Evolutionary conservation across 37 sponge, comb jelly and placozoan species (phyloP).

Genomic region (Cladorhizidae sp.): DNA sequence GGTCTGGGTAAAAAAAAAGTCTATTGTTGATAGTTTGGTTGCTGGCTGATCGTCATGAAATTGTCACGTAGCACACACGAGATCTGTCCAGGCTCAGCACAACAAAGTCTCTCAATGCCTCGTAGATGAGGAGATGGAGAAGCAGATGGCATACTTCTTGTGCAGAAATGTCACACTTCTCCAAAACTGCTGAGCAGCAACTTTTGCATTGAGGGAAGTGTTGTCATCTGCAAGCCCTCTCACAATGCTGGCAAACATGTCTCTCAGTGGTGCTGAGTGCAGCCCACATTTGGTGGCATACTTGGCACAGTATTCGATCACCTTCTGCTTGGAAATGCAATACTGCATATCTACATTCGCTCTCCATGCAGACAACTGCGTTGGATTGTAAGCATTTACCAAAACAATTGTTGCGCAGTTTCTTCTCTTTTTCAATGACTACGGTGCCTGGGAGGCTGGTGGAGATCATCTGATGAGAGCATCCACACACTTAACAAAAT

Average conservation of each 20-base stretch:
- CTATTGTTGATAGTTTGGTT: constrained; percentile 15
- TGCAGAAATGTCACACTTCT: constrained; percentile 18
- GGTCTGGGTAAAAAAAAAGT: constrained; percentile 6
- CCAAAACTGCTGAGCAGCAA: no score
- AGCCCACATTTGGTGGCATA: no score
- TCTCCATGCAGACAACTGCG: no score
- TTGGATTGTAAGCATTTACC: no score
- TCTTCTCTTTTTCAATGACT: no score
- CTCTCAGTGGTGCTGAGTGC: no score
- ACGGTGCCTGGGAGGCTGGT: no score
- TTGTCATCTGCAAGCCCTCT: not conserved
- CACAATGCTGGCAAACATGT: no score
- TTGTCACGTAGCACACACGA: not conserved
- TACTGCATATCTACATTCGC: constrained; percentile 31
- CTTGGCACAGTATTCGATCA: constrained; percentile 16
- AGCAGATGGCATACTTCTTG: constrained; percentile 35
- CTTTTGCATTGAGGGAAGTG: constrained; percentile 5
- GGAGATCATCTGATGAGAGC: no score
- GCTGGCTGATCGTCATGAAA: constrained; percentile 15
- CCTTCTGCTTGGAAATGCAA: constrained; percentile 7
- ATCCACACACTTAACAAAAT: no score
- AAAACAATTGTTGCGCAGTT: no score
- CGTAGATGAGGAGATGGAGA: constrained; percentile 6
- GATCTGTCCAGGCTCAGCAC: constrained; percentile 26
- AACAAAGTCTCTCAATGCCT: constrained; percentile 23